Evolutionary conservation across 1,140 invertebrate species (phyloP), one percentile per base, ranked within the genome.

Genomic region (Ladona fulva): DNA sequence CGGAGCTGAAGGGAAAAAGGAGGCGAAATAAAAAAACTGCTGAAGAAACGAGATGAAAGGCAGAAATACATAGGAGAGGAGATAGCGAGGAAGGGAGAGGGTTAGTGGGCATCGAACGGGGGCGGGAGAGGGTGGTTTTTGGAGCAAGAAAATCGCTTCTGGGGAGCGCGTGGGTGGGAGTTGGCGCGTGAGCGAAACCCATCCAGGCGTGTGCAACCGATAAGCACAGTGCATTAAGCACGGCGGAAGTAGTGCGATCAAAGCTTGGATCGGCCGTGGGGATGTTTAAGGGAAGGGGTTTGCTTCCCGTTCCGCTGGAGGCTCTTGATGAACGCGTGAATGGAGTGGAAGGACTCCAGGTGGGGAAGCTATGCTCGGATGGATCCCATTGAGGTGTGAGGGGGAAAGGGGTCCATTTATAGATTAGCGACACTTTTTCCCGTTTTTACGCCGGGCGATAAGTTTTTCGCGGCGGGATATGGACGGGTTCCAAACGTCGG

Each of bases 221-320:
- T 66, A 66, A 66, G 52, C 52, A 66, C 52, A 66, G 52, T 66
- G 52, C 52, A 66, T 66, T 66, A 66, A 66, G 52, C 52, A 66
- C n/a, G 12, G n/a, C 52, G 52, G 52, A 66, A 66, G 52, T 16
- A 12, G 52, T 3, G 52, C 52, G 52, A 66, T 66, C 52, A 66
- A 66, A 66, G 52, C 16, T 16, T 16, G 52, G 52, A 66, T 66
- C 52, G 52, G 52, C 1, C 19, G 10, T 10, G 44, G 19, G 44
- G 44, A 19, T 52, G 44, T 19, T 10, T 11, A 52, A 19, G 44
- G 19, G 44, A 19, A 52, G 44, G 44, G 19, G 19, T 19, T 19
- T 11, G 44, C 44, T 52, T 19, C 44, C 44, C 44, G 44, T 19
- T 52, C 44, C 19, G 44, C 44, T 10, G 10, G 44, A 19, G 44